Evolutionary conservation across 2,797 vertebrate species (phyloP), one percentile per base, ranked within the genome.

Genomic region (Lutra lutra): DNA sequence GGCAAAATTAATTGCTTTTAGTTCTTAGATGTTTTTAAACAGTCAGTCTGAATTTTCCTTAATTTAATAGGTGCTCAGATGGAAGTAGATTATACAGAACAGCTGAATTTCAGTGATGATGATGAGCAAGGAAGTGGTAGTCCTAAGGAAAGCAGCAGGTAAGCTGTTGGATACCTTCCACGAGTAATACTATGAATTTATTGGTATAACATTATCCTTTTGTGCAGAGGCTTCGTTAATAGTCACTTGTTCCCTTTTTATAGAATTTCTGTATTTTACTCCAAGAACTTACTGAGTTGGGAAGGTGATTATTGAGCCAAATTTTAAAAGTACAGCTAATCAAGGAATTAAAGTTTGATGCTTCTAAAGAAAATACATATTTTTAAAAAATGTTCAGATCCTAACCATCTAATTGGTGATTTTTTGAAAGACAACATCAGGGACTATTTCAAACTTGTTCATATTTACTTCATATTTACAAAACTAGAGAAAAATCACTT

Each of bases 71-170:
- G 99, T 98, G 99, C 99, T 97, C 99, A 99, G 97, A 99, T 99
- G 99, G 99, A 99, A 98, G 99, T 99, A 90, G 99, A 99, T 98
- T 99, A 99, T 97, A 99, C 99, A 0, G 99, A 99, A 97, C 99
- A 99, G 98, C 98, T 99, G 29, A 99, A 99, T 98, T 99, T 99
- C 98, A 99, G 99, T 86, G 99, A 99, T 43, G 99, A 99, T 68
- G 99, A 99, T 94, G 99, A 99, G 75, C 99, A 99, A 98, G 99
- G 99, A 97, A 98, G 99, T 94, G 98, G 98, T 97, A 95, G 89
- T 83, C 99, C 99, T 83, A 99, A 99, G 98, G 99, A 99, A 3
- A 99, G 99, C 60, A 99, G 98, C 97, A 99, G 99, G 99, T 99
- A 95, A 98, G 98, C 98, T 70, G 15, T 23, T 89, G 5, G 58